phyloP scores from a whole-genome alignment of 2,888 invertebrate genomes.

The Magallana nippona region DNA sequence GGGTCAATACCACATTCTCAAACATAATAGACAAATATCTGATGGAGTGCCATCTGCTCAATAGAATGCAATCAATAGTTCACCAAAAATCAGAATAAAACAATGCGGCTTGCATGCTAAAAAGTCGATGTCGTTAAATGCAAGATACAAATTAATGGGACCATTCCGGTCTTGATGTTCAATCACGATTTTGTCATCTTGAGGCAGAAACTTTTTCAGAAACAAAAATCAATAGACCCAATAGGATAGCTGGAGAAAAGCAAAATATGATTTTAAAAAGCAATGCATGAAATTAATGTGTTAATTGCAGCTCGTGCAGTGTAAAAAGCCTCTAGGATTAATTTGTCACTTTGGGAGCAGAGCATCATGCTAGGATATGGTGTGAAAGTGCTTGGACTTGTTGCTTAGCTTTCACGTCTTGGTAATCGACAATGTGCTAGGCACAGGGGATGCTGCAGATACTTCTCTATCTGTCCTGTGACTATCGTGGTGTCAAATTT shows the following conservation, averaged over 20 bases:
- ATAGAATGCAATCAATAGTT: constrained; percentile 9
- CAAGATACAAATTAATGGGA: constrained; percentile 33
- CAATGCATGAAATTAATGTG: constrained; percentile 27
- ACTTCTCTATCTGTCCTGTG: constrained; percentile 6
- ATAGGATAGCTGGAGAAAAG: neutral
- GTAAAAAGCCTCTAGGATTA: constrained; percentile 29
- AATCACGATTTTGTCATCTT: constrained; percentile 35
- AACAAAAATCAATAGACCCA: constrained; percentile 24
- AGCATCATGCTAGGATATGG: neutral
- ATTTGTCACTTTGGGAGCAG: constrained; percentile 10
- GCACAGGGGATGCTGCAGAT: neutral
- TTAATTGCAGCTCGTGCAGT: constrained; percentile 20
- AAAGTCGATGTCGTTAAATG: constrained; percentile 33
- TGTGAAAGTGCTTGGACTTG: neutral
- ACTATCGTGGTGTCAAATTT: neutral
- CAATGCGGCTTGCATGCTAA: constrained; percentile 1
- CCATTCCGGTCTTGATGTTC: constrained; percentile 26
- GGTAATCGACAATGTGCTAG: constrained; percentile 8
- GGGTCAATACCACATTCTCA: constrained; percentile 6
- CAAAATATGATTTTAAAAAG: constrained; percentile 25
- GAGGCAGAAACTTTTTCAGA: constrained; percentile 24
- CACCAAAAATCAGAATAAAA: constrained; percentile 5
- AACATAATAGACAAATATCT: neutral
- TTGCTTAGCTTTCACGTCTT: neutral
- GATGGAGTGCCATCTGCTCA: constrained; percentile 10